Base-by-base conservation (phyloP, 2,888 invertebrate genomes). In the Entomobrya multifasciata region DNA sequence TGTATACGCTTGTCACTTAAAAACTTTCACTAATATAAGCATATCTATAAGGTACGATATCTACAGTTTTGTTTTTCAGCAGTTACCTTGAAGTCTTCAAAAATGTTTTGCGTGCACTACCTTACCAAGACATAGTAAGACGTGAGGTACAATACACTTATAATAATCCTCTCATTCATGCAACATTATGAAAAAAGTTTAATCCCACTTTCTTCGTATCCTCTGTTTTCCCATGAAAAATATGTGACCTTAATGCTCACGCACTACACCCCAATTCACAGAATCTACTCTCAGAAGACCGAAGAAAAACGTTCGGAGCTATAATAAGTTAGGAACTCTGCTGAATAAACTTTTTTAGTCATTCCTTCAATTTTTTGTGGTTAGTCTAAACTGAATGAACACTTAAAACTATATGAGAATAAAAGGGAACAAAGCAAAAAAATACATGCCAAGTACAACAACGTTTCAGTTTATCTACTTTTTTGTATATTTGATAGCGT, bases 111-210 rank as follows among this genome's bases (percentile, higher is more conserved):
- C 30, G 13, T 22, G 13, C 49, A 36, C 6, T 10, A 44, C 22
- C 30, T n/a, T n/a, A 22, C 67, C 22, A 25, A 44, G 22, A 41
- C 41, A 8, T 6, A 44, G 36, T 6, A 8, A 36, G 36, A 8
- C 36, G 36, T n/a, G 36, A 36, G 36, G 8, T 4, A 67, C 41
- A 0, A 13, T 41, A 20, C 57, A 30, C 25, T 76, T 62, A 83
- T 83, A 74, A 76, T 76, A 74, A 76, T 76, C 52, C 60, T 30
- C 65, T 74, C 49, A 62, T 79, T 79, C 36, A 25, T 49, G 22
- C 49, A 67, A 49, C 67, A 67, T 79, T 36, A 65, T 36, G 65
- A 67, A 49, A 79, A 79, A 79, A 79, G 65, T 79, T 79, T 79
- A 20, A 27, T 62, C 30, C 62, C 22, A 62, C 62, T 62, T 78